Percentiles rank a stretch among this genome's conserved stretches.
These are phyloP conservation scores for Cyclophora punctaria DNA, from an alignment of 2,888 invertebrate genomes.

Conservation along the genomic window DNA sequence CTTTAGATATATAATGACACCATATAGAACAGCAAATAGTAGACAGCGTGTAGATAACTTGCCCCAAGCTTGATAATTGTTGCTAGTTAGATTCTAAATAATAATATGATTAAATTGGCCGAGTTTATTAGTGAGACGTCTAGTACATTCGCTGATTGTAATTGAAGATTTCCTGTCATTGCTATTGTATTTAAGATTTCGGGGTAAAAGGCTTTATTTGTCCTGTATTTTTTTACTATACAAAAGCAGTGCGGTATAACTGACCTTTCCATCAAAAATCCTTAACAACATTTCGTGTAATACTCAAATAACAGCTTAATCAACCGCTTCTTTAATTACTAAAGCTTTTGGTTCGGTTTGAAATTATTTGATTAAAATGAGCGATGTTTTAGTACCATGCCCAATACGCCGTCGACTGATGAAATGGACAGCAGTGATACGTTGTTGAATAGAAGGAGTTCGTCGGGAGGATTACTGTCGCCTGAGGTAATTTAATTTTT, in stretches of 20 bases:
- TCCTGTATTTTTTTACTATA: too few species aligned
- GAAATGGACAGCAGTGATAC: conserved; percentile 74
- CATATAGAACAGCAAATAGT: too few species aligned
- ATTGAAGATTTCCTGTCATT: too few species aligned
- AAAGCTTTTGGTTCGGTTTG: conserved; percentile 2
- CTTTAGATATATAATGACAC: too few species aligned
- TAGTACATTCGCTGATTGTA: too few species aligned
- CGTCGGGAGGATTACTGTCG: conserved; percentile 87
- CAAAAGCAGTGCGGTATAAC: too few species aligned
- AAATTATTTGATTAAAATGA: conserved; percentile 4
- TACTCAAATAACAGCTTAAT: conserved; percentile 17
- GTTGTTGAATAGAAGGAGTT: conserved; percentile 80
- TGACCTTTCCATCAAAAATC: conserved; percentile 2
- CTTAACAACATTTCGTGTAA: conserved; percentile 17
- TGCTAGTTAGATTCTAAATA: too few species aligned
- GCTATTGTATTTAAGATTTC: conserved; percentile 6
- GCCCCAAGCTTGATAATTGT: too few species aligned
- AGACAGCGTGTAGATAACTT: too few species aligned
- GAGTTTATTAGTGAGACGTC: too few species aligned
- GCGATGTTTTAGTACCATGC: conserved; percentile 72
- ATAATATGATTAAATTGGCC: too few species aligned
- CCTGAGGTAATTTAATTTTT: conserved; percentile 77
- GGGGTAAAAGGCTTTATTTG: background rate
- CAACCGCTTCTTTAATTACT: conserved; percentile 11
- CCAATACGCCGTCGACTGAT: conserved; percentile 82